These are phyloP conservation scores for Drosophila putrida DNA, from an alignment of 2,888 invertebrate species.

Conservation along the genomic window DNA sequence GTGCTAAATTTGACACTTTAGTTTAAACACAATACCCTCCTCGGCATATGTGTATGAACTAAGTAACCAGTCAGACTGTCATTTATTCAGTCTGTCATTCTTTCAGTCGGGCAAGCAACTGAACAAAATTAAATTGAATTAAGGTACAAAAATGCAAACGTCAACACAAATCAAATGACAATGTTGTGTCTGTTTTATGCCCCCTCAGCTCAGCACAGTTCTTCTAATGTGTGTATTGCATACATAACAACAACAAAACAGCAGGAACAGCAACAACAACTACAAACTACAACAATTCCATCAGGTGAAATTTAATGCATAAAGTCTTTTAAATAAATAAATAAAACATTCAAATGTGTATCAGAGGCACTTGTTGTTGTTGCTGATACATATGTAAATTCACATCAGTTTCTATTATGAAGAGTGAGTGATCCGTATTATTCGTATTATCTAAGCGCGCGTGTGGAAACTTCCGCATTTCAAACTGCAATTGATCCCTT, in stretches of 20 bases:
- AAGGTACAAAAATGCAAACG: slow-evolving; percentile 73
- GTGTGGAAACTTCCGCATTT: slow-evolving; percentile 41
- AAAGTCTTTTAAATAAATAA: slow-evolving; percentile 20
- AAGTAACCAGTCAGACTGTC: slow-evolving; percentile 12
- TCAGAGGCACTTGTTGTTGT: slow-evolving; percentile 14
- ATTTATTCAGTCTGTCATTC: slow-evolving; percentile 4
- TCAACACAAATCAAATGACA: slow-evolving; percentile 77
- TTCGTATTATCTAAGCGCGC: slow-evolving; percentile 37
- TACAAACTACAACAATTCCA: slow-evolving; percentile 18
- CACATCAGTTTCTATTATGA: slow-evolving; percentile 16
- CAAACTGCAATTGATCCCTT: slow-evolving; percentile 33
- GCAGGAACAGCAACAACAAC: slow-evolving; percentile 21
- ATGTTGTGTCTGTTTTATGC: slow-evolving; percentile 44
- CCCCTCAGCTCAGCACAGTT: slow-evolving; percentile 33
- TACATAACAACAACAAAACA: slow-evolving; percentile 22
- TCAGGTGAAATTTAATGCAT: slow-evolving; percentile 51
- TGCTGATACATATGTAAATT: slow-evolving; percentile 19
- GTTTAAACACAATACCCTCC: slow-evolving; percentile 42
- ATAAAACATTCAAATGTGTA: slow-evolving; percentile 23
- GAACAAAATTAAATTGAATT: slow-evolving; percentile 68
- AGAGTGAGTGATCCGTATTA: slow-evolving; percentile 26
- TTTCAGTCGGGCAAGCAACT: slow-evolving; percentile 3
- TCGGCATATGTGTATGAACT: slow-evolving; percentile 26
- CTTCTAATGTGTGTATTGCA: slow-evolving; percentile 26
- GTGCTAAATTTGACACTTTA: slow-evolving; percentile 79